A percentile compares a stretch with the other conserved stretches of the same genome.
These are phyloP conservation scores for Micrasema minimum DNA, from an alignment of 1,140 invertebrate species.

Conservation along the genomic window DNA sequence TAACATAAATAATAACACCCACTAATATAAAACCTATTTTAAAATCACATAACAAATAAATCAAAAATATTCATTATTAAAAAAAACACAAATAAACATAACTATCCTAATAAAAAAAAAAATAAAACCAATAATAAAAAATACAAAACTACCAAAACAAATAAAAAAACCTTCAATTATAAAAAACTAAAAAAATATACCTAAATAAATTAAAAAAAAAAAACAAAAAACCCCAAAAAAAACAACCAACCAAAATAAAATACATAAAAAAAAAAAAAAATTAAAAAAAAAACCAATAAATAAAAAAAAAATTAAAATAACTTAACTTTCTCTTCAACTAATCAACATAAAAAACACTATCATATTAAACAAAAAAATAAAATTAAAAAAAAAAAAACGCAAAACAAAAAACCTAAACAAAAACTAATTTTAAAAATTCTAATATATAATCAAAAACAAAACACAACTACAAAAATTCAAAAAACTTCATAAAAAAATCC, in stretches of 20 bases:
- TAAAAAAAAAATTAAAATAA: not conserved
- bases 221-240: not conserved
- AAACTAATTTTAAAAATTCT: no score
- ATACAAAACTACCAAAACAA: not conserved
- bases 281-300: not conserved
- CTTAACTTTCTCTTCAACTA: not conserved
- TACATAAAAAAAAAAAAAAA: not conserved
- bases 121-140: not conserved
- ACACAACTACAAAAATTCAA: no score
- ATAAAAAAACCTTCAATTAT: not conserved
- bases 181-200: not conserved
- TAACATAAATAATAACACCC: not conserved
- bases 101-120: not conserved
- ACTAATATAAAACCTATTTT: not conserved
- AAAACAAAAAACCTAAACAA: no score
- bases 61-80: not conserved
- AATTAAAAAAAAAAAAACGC: no score
- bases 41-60: not conserved
- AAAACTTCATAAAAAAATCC: no score
- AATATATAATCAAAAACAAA: no score
- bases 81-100: not conserved
- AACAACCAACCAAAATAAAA: not conserved
- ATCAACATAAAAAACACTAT: no score
- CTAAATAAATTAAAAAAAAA: not conserved
- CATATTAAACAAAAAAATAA: no score